phyloP scores from a whole-genome alignment of 2,113 vertebrate genomes.

The Chamaea fasciata region DNA sequence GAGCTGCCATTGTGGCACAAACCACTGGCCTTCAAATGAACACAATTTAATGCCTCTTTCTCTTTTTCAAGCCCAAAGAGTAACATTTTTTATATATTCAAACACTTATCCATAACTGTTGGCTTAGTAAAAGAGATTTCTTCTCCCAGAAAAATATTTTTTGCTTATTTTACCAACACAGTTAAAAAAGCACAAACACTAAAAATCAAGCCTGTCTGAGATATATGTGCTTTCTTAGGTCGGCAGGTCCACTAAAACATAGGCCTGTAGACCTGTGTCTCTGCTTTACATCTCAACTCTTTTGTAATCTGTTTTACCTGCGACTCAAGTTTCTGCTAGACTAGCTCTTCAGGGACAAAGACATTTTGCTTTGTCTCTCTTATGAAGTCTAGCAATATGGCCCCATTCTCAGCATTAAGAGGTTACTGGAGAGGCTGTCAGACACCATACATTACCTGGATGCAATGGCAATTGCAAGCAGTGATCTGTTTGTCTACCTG shows the following conservation, averaged over 20 bases:
- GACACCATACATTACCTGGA: background rate
- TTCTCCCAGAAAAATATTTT: background rate
- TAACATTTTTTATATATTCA: background rate
- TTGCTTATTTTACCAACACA: background rate
- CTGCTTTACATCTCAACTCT: background rate
- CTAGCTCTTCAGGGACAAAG: background rate
- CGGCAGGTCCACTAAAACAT: background rate
- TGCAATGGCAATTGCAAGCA: background rate
- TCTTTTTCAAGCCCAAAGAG: background rate
- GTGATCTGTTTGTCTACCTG: background rate
- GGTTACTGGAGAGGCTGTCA: background rate
- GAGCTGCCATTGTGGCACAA: background rate
- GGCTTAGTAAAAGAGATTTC: background rate
- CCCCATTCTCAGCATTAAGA: background rate
- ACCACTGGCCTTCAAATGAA: background rate
- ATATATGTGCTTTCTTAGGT: background rate
- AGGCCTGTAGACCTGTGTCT: background rate
- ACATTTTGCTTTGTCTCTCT: accelerated
- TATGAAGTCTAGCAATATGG: background rate
- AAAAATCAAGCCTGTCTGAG: background rate
- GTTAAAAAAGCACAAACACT: background rate
- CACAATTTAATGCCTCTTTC: background rate
- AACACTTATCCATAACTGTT: background rate
- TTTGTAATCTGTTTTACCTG: background rate
- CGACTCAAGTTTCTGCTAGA: background rate